Base-by-base conservation (phyloP, 37 sponge, comb jelly and placozoan species). In the Spongilla lacustris region DNA sequence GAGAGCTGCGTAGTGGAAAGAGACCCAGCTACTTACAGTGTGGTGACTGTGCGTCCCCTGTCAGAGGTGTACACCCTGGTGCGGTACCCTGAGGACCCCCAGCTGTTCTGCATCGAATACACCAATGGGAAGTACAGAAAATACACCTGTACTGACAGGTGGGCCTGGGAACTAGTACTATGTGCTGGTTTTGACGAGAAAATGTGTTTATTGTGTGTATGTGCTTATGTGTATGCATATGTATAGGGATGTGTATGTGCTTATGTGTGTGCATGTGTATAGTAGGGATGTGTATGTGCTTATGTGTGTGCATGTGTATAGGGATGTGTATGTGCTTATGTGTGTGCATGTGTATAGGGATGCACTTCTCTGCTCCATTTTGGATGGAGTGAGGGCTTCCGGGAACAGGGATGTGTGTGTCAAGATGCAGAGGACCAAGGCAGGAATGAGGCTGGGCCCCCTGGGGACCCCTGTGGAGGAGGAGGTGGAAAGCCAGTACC, bases 391-490 rank as follows among this genome's bases (percentile, higher is more conserved):
- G 58, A 58, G 99, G 38, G 99, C 98, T 34, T 91, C 91, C 70
- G 98, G 98, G 26, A 99, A 99, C 85, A 85, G 90, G 25, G 99
- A 99, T 50, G 86, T 99, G 37, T 95, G 96, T 92, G 99, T 99
- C 32, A 95, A 97, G 90, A 95, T 95, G 91, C n/a, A 41, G 5
- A 72, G 88, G 12, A 99, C 99, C 25, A 80, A 89, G 25, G 77
- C 90, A 10, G 99, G 99, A 32, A 72, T 87, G 71, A 82, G 99
- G 50, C 85, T 93, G 31, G 99, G 97, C 23, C 98, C 99, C 2
- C 83, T 99, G 34, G 17, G 83, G 19, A 38, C 89, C 21, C 96
- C 94, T 34, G 92, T 98, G 35, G 96, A 98, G 34, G 98, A 99
- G 83, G 99, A 99, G 75, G 95, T 97, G 58, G 99, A 99, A 91